Evolutionary conservation across 2,113 vertebrate species (phyloP).

Genomic region (Cisticola juncidis): DNA sequence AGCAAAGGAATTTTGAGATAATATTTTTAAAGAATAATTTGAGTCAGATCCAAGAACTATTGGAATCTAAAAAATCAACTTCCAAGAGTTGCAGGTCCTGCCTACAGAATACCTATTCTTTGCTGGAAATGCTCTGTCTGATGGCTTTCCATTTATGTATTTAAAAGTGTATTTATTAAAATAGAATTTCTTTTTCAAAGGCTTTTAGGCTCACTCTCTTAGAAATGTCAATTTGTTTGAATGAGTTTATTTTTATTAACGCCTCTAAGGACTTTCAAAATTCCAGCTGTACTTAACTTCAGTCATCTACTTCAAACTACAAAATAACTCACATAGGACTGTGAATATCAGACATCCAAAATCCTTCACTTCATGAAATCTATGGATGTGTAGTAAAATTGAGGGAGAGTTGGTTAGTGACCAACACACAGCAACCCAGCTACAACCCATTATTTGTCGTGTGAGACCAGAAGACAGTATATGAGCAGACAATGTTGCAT

Average conservation of each 20-base stretch:
- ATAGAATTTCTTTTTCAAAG: not conserved
- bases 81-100: not conserved
- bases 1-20: not conserved
- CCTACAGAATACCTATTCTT: not conserved
- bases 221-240: not conserved
- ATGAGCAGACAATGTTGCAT: not conserved
- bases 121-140: not conserved
- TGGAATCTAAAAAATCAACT: not conserved
- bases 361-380: not conserved
- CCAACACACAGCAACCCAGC: not conserved
- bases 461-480: not conserved
- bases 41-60: not conserved
- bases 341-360: not conserved
- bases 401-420: not conserved
- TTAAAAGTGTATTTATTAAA: not conserved
- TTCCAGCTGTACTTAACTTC: not conserved
- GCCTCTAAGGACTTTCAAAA: not conserved
- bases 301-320: not conserved
- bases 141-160: not conserved
- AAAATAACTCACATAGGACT: not conserved
- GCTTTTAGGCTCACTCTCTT: not conserved
- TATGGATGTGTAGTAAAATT: not conserved
- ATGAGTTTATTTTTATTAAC: constrained; percentile 3
- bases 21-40: not conserved
- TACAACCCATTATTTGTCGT: not conserved